Evolutionary conservation across 1,140 invertebrate species (phyloP).

Genomic region (Dolichoris vasculosae): DNA sequence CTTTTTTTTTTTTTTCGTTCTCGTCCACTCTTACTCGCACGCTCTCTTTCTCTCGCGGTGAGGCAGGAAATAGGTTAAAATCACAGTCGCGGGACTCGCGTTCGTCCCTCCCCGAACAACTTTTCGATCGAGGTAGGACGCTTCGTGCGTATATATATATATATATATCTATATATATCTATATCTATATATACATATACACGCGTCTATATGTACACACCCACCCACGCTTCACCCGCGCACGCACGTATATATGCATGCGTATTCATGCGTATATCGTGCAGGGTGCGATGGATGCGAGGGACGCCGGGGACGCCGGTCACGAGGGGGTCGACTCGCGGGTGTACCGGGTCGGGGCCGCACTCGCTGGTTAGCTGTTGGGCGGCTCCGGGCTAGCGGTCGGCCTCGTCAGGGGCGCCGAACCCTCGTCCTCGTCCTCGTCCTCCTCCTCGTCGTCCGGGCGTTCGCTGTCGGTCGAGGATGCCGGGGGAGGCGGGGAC

Average conservation of each 20-base stretch:
- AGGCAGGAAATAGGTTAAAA: conserved; percentile 53
- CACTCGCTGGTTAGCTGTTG: conserved; percentile 49
- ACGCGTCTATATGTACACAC: not conserved
- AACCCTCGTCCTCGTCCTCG: not conserved
- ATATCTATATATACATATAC: conserved; percentile 22
- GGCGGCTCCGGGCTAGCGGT: conserved; percentile 44
- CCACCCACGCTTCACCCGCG: not conserved
- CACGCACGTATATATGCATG: not conserved
- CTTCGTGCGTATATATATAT: not conserved
- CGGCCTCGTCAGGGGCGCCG: conserved; percentile 2
- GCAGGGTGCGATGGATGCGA: conserved; percentile 3
- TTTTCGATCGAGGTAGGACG: conserved; percentile 4
- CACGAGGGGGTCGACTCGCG: conserved; percentile 5
- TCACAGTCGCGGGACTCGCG: conserved; percentile 50
- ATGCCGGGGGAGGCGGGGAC: not conserved
- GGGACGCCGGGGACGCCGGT: conserved; percentile 18
- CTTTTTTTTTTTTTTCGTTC: not conserved
- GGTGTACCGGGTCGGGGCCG: conserved; percentile 18
- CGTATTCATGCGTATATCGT: not conserved
- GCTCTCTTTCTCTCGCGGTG: conserved; percentile 8
- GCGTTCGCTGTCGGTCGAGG: conserved; percentile 33
- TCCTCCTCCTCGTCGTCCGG: conserved; percentile 24
- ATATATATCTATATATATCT: conserved; percentile 28
- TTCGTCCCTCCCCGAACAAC: not conserved
- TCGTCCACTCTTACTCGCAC: not conserved